A percentile compares a stretch with the other conserved stretches of the same genome.
Conservation (phyloP, 2,797 vertebrate species). For the Mergus octosetaceus region DNA sequence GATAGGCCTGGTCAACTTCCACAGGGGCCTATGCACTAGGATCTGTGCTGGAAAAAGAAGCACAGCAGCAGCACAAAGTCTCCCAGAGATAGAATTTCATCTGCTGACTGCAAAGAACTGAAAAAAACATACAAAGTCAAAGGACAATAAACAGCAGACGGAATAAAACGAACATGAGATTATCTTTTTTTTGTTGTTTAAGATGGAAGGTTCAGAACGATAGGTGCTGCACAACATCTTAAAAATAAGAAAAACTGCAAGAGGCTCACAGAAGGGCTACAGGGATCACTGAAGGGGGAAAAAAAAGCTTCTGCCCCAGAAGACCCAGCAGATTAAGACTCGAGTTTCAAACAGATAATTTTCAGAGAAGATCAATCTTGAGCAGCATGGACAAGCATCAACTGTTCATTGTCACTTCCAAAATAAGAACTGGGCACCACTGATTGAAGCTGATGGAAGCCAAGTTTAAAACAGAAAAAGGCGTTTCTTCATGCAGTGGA, state of each 20-base stretch:
- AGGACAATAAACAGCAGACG: background rate
- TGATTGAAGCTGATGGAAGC: background rate
- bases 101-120: background rate
- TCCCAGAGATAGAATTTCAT: background rate
- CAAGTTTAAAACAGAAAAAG: background rate
- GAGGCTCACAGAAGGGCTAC: background rate
- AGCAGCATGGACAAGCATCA: background rate
- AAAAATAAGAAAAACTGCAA: background rate
- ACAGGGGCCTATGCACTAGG: background rate
- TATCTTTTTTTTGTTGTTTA: background rate
- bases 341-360: background rate
- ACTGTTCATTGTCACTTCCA: background rate
- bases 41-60: background rate
- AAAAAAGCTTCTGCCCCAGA: background rate
- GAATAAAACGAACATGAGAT: background rate
- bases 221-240: background rate
- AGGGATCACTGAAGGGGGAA: background rate
- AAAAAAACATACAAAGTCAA: accelerated
- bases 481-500: accelerated
- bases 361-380: background rate
- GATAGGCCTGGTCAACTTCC: background rate
- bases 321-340: background rate
- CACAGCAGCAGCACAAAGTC: background rate
- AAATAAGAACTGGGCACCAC: background rate
- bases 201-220: background rate